Base-by-base conservation (phyloP, 1,140 invertebrate species). In the Anoplolepis gracilipes region DNA sequence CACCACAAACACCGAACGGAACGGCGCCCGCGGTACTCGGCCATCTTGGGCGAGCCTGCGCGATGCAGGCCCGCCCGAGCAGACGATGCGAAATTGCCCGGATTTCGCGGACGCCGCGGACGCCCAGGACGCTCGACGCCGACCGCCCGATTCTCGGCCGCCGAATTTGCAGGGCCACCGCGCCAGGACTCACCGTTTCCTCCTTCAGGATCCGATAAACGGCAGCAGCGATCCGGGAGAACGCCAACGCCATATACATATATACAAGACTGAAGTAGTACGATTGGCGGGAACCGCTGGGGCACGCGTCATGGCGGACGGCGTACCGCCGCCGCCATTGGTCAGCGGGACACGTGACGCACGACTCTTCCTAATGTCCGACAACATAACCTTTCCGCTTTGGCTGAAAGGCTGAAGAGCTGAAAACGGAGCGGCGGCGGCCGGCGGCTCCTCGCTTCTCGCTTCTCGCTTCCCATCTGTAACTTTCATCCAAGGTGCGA, bases 21-120 rank as follows among this genome's bases (percentile, higher is more conserved):
- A 92, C 89, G 89, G 46, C 87, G 90, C 67, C 78, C 89, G 77
- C 77, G 57, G 79, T n/a, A 79, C 81, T n/a, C 79, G 85, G 93
- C 93, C 93, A 95, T 95, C 92, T 95, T 95, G 92, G 92, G 92
- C 92, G 95, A 95, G 95, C 92, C 95, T 96, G 95, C 95, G 95
- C 95, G 93, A 92, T 95, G 92, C 93, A 91, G 86, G 89, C 53
- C 53, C 36, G 67, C 65, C 90, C 92, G 91, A 94, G 93, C 94
- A 95, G 94, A 95, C 94, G 94, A 95, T 95, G 92, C 91, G 90
- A 90, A 94, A 87, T 92, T 90, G 73, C 77, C 42, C 46, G 61
- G 77, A 88, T 90, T 92, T 90, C 84, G 72, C 87, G 86, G 33
- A 78, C 77, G 36, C 55, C 49, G 85, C 70, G 69, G 61, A 59